These are phyloP conservation scores for Eunapius fragilis DNA, from an alignment of 37 sponge, comb jelly and placozoan genomes.

Conservation along the genomic window DNA sequence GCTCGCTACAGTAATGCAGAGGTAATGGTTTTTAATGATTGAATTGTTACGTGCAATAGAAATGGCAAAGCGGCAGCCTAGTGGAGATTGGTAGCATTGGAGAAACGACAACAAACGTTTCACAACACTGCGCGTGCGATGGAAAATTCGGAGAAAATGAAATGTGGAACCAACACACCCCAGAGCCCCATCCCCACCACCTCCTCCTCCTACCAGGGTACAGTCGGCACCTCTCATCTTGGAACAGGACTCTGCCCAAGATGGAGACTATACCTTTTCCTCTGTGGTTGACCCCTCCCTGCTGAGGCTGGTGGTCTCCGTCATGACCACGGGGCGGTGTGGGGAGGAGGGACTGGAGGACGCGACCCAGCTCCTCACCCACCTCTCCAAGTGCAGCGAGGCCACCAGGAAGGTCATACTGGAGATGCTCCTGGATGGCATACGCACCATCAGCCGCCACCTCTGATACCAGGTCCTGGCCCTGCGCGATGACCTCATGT, in stretches of 20 bases:
- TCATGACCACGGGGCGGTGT: constrained; percentile 82
- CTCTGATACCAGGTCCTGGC: constrained; percentile 71
- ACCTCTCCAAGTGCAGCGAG: constrained; percentile 83
- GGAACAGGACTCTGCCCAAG: not conserved
- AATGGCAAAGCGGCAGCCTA: no score
- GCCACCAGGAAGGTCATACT: constrained; percentile 76
- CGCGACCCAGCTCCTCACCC: constrained; percentile 86
- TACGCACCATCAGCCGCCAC: constrained; percentile 57
- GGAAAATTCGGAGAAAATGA: no score
- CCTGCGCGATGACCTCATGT: constrained; percentile 66
- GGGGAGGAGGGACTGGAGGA: constrained; percentile 94
- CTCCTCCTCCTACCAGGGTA: not conserved
- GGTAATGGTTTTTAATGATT: no score
- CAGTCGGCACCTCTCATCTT: not conserved
- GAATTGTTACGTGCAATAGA: no score
- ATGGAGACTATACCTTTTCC: no score
- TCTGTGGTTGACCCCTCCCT: constrained; percentile 67
- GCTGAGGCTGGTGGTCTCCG: constrained; percentile 55
- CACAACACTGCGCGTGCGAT: no score
- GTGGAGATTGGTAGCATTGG: no score
- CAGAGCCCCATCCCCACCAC: not conserved
- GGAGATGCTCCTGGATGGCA: constrained; percentile 71
- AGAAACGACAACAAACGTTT: no score
- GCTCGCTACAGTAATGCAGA: no score
- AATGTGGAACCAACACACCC: no score